Conservation (phyloP, 1,140 invertebrate genomes). For the Atopsyche davidsoni region DNA sequence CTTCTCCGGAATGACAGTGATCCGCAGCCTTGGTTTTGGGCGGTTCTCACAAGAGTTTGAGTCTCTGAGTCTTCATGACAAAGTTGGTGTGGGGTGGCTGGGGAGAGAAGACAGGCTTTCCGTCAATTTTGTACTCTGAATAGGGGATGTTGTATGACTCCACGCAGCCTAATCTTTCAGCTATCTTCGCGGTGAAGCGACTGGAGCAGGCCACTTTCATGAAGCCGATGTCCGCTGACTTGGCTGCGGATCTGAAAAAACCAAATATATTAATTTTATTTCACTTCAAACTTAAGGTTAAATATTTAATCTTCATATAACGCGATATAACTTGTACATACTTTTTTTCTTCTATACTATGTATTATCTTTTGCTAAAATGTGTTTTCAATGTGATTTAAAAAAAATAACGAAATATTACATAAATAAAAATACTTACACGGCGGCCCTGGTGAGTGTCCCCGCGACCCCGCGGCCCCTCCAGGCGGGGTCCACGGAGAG, state of each 20-base stretch:
- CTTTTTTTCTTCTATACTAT: too few relatives aligned
- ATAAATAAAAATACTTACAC: slow-evolving; percentile 46
- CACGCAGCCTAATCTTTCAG: slow-evolving; percentile 56
- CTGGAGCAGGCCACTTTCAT: slow-evolving; percentile 57
- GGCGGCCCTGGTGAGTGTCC: slow-evolving; percentile 55
- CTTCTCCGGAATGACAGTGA: background rate
- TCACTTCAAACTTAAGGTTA: background rate
- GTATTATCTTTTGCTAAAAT: background rate
- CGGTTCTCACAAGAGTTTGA: too few relatives aligned
- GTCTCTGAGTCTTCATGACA: slow-evolving; percentile 5
- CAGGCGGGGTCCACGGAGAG: slow-evolving; percentile 58
- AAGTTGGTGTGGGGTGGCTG: slow-evolving; percentile 43
- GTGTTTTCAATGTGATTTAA: background rate
- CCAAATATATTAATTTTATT: background rate
- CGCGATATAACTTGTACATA: too few relatives aligned
- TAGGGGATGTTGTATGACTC: slow-evolving; percentile 55
- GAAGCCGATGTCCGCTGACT: slow-evolving; percentile 37
- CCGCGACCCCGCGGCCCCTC: slow-evolving; percentile 60
- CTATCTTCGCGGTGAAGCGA: slow-evolving; percentile 56
- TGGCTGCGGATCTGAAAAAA: background rate
- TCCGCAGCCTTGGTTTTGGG: background rate
- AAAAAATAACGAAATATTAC: too few relatives aligned
- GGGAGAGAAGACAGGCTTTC: slow-evolving; percentile 49
- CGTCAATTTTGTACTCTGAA: slow-evolving; percentile 52
- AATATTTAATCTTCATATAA: too few relatives aligned